Evolutionary conservation across 2,888 invertebrate genomes (phyloP).

Genomic region (Vanessa cardui): DNA sequence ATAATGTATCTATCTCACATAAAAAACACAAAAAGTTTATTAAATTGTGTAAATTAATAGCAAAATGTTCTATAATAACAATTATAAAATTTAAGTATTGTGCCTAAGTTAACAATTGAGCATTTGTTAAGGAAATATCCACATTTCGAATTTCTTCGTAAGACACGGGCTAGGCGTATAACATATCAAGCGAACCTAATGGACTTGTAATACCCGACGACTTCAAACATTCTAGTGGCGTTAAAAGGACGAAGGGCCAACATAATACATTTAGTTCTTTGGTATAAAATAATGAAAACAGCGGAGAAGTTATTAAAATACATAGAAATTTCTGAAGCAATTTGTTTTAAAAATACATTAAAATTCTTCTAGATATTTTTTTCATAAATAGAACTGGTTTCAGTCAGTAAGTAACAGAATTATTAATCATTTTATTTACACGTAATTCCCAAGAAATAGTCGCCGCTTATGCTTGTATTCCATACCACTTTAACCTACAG

Average conservation of each 20-base stretch:
- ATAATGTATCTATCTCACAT: no score
- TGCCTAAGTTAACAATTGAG: no score
- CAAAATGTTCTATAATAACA: no score
- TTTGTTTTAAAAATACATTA: no score
- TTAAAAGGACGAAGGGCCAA: conserved; percentile 78
- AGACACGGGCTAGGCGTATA: conserved; percentile 49
- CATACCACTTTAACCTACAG: conserved; percentile 53
- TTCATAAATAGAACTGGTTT: no score
- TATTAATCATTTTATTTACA: background rate
- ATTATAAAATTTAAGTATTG: no score
- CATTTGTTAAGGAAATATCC: background rate
- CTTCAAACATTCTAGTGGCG: conserved; percentile 79
- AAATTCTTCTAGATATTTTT: no score
- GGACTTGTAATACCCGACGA: conserved; percentile 79
- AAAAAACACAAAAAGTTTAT: no score
- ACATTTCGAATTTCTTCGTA: conserved; percentile 46
- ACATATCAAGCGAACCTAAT: conserved; percentile 78
- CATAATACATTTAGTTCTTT: conserved; percentile 57
- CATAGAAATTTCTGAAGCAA: background rate
- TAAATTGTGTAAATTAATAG: no score
- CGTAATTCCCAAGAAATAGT: background rate
- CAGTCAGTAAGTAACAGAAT: background rate
- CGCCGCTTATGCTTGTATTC: conserved; percentile 42
- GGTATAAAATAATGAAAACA: conserved; percentile 45
- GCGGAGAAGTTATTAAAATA: conserved; percentile 20